Evolutionary conservation across 2,113 vertebrate species (phyloP).

Genomic region (Lepus timidus): DNA sequence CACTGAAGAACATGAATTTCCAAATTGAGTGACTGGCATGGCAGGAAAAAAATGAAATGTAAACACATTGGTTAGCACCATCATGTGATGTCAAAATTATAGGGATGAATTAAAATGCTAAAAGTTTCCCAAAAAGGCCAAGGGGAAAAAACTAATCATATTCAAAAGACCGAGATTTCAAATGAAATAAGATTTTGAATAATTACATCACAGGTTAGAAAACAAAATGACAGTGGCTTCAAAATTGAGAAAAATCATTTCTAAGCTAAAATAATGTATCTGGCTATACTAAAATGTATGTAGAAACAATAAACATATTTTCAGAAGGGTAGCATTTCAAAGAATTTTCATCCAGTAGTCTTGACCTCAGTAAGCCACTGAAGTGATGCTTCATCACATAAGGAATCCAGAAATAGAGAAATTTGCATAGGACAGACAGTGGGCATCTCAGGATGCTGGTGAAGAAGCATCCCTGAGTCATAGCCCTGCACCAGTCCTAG

Average conservation of each 20-base stretch:
- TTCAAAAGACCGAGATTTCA: not conserved
- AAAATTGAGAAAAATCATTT: not conserved
- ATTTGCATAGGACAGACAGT: not conserved
- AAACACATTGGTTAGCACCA: not conserved
- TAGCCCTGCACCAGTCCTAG: not conserved
- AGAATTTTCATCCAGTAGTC: not conserved
- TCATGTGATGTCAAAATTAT: not conserved
- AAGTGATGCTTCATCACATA: not conserved
- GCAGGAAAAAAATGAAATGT: not conserved
- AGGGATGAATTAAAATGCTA: not conserved
- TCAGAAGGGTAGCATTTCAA: not conserved
- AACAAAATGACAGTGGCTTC: not conserved
- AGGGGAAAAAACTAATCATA: not conserved
- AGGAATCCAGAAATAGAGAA: not conserved
- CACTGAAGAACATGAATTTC: not conserved
- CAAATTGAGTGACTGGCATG: not conserved
- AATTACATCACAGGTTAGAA: not conserved
- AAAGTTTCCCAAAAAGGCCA: not conserved
- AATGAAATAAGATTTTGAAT: constrained; percentile 20
- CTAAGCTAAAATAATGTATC: not conserved
- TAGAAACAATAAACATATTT: not conserved
- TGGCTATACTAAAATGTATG: not conserved
- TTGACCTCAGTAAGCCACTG: constrained; percentile 3
- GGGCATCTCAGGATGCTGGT: not conserved
- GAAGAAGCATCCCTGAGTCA: not conserved